Base-by-base conservation (phyloP, 2,113 vertebrate species). In the Apistogramma diplotaenia region DNA sequence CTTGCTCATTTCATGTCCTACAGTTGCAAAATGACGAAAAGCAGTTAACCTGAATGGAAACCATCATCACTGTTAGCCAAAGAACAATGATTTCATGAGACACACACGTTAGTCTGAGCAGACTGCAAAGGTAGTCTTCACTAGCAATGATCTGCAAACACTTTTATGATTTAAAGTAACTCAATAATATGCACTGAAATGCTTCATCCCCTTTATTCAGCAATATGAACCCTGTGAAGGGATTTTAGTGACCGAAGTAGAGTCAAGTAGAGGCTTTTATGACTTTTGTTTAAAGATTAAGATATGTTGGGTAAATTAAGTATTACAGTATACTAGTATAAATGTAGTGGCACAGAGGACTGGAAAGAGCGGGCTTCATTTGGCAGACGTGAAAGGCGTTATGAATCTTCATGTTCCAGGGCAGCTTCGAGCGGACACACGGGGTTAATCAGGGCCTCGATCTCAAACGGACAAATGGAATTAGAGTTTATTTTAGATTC, bases 151-250 rank as follows among this genome's bases (percentile, higher is more conserved):
- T 49, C 43, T 25, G 16, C 18, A 46, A 46, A 46, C 43, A 13
- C 49, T 7, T 29, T 51, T 43, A 8, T 70, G 1, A 18, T 29
- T 5, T 51, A 12, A 29, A 0, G 12, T 2, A 18, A 18, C 43
- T n/a, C n/a, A 13, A 1, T 19, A 27, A 27, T 19, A 27, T 11
- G 23, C 21, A 46, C 8, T 29, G 62, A 70, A 70, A 49, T 19
- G 9, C 62, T 49, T 40, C 25, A 51, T 29, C 27, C 29, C 27
- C 25, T 70, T 29, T 31, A 0, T 29, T 70, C 49, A 70, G 43
- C 51, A 49, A 70, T 0, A n/a, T 0, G 6, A 51, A 51, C 43
- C 1, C 16, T 49, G 43, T 31, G 18, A 51, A 51, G 19, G 6
- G 4, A 29, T 29, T 29, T 49, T 70, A 29, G 23, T 3, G 19